Evolutionary conservation across 2,888 invertebrate species (phyloP).

Genomic region (Cantharis flavilabris): DNA sequence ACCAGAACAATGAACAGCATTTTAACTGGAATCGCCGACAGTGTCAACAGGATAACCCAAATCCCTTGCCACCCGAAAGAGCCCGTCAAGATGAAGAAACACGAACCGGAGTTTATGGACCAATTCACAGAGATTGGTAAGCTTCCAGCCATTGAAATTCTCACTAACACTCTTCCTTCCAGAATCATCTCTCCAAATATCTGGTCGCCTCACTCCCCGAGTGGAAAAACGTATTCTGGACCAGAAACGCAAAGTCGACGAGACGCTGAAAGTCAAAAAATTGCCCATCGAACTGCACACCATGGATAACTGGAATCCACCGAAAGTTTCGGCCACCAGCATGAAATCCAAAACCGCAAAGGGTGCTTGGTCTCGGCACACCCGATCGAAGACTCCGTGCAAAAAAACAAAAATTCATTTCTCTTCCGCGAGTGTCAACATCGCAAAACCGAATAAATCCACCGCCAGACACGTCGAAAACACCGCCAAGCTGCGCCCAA

Average conservation of each 20-base stretch:
- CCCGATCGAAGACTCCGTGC: not conserved
- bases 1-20: constrained; percentile 52
- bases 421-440: constrained; percentile 27
- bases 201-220: constrained; percentile 2
- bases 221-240: not conserved
- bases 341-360: constrained; percentile 14
- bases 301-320: not conserved
- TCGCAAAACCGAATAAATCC: constrained; percentile 28
- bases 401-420: constrained; percentile 15
- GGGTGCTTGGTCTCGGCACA: not conserved
- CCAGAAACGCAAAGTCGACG: constrained; percentile 4
- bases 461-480: constrained; percentile 33
- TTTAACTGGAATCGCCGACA: constrained; percentile 50
- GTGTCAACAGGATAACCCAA: constrained; percentile 50
- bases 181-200: not conserved
- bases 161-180: not conserved
- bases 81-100: not conserved
- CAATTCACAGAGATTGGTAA: not conserved
- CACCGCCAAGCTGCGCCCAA: constrained; percentile 23
- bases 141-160: not conserved
- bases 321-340: not conserved
- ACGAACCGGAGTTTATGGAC: not conserved
- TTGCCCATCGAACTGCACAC: not conserved
- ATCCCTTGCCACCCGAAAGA: constrained; percentile 40
- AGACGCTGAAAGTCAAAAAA: not conserved